These are phyloP conservation scores for Ischnus inquisitorius DNA, from an alignment of 2,888 invertebrate genomes.

Conservation along the genomic window DNA sequence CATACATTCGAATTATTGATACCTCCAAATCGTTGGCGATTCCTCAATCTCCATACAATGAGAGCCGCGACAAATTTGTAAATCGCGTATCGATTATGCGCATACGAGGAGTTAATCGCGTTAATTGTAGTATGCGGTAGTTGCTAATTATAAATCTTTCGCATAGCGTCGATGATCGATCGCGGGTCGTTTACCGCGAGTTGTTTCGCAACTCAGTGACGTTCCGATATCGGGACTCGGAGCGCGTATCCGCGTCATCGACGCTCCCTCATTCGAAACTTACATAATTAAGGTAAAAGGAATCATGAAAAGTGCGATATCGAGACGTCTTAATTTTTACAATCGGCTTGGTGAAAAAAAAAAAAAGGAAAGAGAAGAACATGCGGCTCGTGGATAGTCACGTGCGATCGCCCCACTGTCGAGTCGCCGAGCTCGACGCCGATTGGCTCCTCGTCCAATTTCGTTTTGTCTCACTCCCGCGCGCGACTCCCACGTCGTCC, in stretches of 20 bases:
- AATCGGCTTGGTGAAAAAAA: constrained; percentile 18
- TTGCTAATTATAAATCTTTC: background rate
- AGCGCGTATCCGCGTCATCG: background rate
- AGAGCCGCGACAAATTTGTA: background rate
- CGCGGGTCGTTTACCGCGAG: constrained; percentile 3
- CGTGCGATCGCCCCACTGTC: constrained; percentile 74
- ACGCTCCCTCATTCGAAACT: background rate
- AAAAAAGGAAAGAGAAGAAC: constrained; percentile 13
- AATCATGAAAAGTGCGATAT: constrained; percentile 38
- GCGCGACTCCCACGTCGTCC: background rate
- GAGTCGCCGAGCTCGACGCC: constrained; percentile 23
- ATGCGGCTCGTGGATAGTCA: constrained; percentile 73
- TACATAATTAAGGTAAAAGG: constrained; percentile 16
- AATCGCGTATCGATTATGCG: background rate
- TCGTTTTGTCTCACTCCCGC: background rate
- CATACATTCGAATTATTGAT: background rate
- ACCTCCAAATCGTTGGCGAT: background rate
- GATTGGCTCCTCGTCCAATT: constrained; percentile 68
- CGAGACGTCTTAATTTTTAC: constrained; percentile 25
- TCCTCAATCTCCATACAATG: background rate
- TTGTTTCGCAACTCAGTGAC: background rate
- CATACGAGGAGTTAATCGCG: background rate
- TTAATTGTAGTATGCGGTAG: background rate
- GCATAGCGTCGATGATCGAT: background rate
- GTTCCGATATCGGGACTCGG: background rate